phyloP scores from a whole-genome alignment of 2,797 vertebrate species.

The Mormyrops boulengeri region DNA sequence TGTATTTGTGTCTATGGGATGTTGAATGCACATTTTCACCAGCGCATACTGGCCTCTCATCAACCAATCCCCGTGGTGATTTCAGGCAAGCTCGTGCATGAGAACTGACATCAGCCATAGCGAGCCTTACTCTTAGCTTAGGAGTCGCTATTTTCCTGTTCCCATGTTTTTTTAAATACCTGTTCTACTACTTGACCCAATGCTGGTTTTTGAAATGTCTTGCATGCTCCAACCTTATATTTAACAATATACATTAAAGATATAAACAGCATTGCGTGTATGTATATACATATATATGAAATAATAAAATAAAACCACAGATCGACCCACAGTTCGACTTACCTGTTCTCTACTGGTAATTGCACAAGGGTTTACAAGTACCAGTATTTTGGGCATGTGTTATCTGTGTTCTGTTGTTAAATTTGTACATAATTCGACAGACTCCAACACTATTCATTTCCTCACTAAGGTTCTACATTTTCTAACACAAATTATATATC shows the following conservation, averaged over 20 bases:
- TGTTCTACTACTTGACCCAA: not conserved
- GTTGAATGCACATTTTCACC: too few relatives aligned
- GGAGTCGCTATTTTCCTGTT: not conserved
- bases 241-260: conserved; percentile 4
- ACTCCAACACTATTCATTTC: not conserved
- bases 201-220: conserved; percentile 7
- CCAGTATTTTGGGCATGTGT: not conserved
- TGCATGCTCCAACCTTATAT: conserved; percentile 26
- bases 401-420: not conserved
- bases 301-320: not conserved
- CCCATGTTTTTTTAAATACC: not conserved
- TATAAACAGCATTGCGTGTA: conserved; percentile 21
- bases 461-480: not conserved
- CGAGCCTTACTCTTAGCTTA: not conserved
- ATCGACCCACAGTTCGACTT: not conserved
- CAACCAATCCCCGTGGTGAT: too few relatives aligned
- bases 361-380: not conserved
- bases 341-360: not conserved
- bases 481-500: not conserved
- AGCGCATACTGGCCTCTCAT: too few relatives aligned
- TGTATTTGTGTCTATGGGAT: too few relatives aligned
- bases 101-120: too few relatives aligned
- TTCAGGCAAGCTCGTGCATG: too few relatives aligned
- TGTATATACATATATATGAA: not conserved
- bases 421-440: not conserved